Evolutionary conservation across 1,140 invertebrate genomes (phyloP).

Genomic region (Procambarus virginalis): DNA sequence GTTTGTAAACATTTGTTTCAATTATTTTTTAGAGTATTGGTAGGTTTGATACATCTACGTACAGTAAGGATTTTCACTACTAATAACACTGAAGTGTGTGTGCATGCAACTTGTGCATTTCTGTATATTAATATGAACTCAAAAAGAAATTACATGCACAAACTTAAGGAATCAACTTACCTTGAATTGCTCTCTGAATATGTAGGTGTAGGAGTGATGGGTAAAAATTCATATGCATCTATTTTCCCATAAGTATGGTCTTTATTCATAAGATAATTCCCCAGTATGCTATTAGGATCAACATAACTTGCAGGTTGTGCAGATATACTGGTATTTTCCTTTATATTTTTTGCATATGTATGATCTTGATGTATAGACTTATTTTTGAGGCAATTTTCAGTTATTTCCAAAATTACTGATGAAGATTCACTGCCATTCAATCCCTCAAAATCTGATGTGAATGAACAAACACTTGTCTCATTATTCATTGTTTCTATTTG

Average conservation of each 20-base stretch:
- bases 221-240: too few relatives aligned
- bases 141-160: too few relatives aligned
- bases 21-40: too few relatives aligned
- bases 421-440: background rate
- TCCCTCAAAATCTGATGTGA: background rate
- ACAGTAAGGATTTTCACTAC: too few relatives aligned
- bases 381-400: background rate
- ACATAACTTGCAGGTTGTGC: background rate
- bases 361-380: background rate
- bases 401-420: background rate
- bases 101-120: too few relatives aligned
- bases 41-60: too few relatives aligned
- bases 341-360: background rate
- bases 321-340: background rate
- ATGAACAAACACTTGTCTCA: background rate
- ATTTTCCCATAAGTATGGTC: background rate
- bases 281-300: background rate
- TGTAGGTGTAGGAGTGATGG: too few relatives aligned
- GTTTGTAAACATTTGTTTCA: too few relatives aligned
- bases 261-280: background rate
- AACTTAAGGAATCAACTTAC: too few relatives aligned
- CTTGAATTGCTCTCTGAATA: too few relatives aligned
- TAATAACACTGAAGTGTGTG: too few relatives aligned
- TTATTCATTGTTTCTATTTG: background rate
- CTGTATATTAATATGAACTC: too few relatives aligned